Percentiles rank a stretch among this genome's conserved stretches.
Evolutionary conservation across 2,113 vertebrate species (phyloP).

Genomic region (Pitta sordida): DNA sequence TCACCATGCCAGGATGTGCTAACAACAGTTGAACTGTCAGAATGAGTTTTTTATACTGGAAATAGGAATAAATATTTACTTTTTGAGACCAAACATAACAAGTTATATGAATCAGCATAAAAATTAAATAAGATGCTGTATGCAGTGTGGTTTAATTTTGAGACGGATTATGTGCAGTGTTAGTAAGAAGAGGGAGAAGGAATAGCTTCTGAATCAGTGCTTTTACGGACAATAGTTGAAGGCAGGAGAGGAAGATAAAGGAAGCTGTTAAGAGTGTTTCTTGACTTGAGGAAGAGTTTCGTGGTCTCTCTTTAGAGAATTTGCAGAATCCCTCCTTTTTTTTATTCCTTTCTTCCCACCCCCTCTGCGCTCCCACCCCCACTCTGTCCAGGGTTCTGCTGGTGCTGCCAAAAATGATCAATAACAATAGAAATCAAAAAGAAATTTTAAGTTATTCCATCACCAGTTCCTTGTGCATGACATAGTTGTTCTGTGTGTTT

Average conservation of each 20-base stretch:
- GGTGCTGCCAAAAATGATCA: background rate
- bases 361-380: no score
- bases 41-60: background rate
- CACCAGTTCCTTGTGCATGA: background rate
- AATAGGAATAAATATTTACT: background rate
- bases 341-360: background rate
- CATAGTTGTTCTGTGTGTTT: background rate
- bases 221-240: background rate
- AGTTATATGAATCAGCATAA: background rate
- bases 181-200: background rate
- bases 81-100: background rate
- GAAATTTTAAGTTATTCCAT: background rate
- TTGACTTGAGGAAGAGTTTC: background rate
- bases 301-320: background rate
- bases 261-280: background rate
- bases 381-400: background rate
- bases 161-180: background rate
- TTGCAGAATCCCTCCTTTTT: background rate
- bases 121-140: background rate
- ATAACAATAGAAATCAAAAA: background rate
- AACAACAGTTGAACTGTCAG: background rate
- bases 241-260: background rate
- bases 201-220: background rate
- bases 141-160: background rate
- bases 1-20: background rate